These are phyloP conservation scores for Ceyx margarethae DNA, from an alignment of 2,113 vertebrate species.

Conservation along the genomic window DNA sequence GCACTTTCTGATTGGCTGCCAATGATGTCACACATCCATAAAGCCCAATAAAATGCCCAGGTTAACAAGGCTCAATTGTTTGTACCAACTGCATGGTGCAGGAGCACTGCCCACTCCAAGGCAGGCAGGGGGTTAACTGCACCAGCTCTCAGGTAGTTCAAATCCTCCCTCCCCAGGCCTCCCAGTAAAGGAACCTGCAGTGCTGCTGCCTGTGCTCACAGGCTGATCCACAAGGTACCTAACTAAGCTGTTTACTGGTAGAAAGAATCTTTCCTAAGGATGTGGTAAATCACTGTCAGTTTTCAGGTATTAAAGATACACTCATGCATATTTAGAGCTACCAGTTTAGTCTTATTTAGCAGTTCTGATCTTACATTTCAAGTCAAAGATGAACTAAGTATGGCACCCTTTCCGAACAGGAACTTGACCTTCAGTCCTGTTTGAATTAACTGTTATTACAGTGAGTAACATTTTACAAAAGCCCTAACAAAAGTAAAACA, in stretches of 20 bases:
- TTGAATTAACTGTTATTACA: neutral
- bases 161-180: neutral
- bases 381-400: neutral
- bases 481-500: neutral
- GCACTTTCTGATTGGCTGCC: neutral
- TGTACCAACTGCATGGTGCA: rapidly evolving
- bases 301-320: neutral
- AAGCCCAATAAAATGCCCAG: neutral
- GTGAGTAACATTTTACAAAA: neutral
- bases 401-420: neutral
- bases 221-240: neutral
- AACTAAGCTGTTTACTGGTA: neutral
- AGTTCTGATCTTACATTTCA: neutral
- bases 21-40: conserved; percentile 1
- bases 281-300: neutral
- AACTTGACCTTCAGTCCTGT: neutral
- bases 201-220: neutral
- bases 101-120: neutral
- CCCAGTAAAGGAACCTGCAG: neutral
- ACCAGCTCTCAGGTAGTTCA: neutral
- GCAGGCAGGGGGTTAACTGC: neutral
- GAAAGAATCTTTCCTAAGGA: neutral
- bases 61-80: neutral
- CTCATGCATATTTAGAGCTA: neutral
- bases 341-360: neutral